Conservation (phyloP, 2,888 invertebrate genomes). For the Nebria brevicollis region DNA sequence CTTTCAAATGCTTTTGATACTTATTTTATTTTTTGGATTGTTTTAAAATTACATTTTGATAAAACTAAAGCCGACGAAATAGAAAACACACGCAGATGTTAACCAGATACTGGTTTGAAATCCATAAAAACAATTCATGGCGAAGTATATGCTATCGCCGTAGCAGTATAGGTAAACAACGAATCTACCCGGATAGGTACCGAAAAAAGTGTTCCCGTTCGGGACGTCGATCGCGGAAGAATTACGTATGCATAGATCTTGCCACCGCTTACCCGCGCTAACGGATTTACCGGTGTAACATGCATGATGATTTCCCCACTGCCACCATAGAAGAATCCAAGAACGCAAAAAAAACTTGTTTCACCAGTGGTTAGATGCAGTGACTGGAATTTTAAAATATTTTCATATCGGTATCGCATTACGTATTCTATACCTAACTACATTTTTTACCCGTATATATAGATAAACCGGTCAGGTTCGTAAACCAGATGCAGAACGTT, state of each 20-base stretch:
- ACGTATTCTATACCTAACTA: conserved; percentile 42
- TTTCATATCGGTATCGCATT: conserved; percentile 32
- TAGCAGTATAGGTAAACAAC: conserved; percentile 30
- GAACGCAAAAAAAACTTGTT: conserved; percentile 37
- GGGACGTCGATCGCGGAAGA: conserved; percentile 21
- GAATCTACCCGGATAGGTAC: conserved; percentile 16
- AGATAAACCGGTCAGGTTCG: conserved; percentile 43
- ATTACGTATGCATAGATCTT: conserved; percentile 46
- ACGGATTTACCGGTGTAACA: conserved; percentile 46
- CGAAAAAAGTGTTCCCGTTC: conserved; percentile 30
- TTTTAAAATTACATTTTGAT: neutral
- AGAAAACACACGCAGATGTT: neutral
- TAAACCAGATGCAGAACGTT: conserved; percentile 16
- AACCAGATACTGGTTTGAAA: conserved; percentile 8
- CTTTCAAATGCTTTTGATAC: too few relatives aligned
- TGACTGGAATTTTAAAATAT: conserved; percentile 46
- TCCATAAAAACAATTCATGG: conserved; percentile 37
- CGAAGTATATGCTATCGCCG: conserved; percentile 12
- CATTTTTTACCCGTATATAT: conserved; percentile 32
- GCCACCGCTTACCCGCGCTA: conserved; percentile 34
- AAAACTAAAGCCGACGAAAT: neutral
- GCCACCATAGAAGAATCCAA: conserved; percentile 28
- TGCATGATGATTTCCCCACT: conserved; percentile 43
- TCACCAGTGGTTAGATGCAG: conserved; percentile 33
- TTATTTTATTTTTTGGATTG: neutral